Evolutionary conservation across 2,888 invertebrate genomes (phyloP), one percentile per base, ranked within the genome.

Genomic region (Aquatica leii): DNA sequence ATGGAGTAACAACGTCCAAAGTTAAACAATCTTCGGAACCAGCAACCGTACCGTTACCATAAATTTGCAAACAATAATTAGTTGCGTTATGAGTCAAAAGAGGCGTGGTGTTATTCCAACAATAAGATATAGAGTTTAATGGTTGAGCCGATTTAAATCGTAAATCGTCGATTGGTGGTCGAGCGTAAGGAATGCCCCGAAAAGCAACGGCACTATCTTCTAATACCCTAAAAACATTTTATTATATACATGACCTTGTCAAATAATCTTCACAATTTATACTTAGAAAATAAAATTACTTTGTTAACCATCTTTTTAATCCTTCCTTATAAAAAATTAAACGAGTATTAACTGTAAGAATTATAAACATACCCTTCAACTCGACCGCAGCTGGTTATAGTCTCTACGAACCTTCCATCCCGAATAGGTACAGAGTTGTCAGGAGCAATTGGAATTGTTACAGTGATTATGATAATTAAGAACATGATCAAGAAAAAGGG

Each of bases 11-110:
- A 1, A 95, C 87, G 74, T 95, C 94, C 6, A 95, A 80, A 14
- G 91, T 92, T 35, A 95, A 82, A 72, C 95, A 95, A 78, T 95
- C 90, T 79, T 95, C 95, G 2, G 84, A 82, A 0, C 93, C 93
- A n/a, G 85, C 83, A 12, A 87, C 82, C 0, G 86, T 86, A 17
- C 89, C 88, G 71, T 90, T 87, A 59, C 87, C 85, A 59, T 89
- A 83, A 50, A 90, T 85, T 77, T 94, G 94, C 72, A 88, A 82
- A 77, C 94, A 94, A 0, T 86, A 82, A 0, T 87, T 85, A 0
- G 89, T 88, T 1, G 86, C 83, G 62, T 90, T 88, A 77, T 91
- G 89, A 0, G 89, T 88, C 65, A 86, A 78, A 17, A 88, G 84
- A 18, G 59, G 59, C 4, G 48, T 24, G 0, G 91, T 93, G 21